phyloP scores from a whole-genome alignment of 2,797 vertebrate species.

The Moxostoma hubbsi region DNA sequence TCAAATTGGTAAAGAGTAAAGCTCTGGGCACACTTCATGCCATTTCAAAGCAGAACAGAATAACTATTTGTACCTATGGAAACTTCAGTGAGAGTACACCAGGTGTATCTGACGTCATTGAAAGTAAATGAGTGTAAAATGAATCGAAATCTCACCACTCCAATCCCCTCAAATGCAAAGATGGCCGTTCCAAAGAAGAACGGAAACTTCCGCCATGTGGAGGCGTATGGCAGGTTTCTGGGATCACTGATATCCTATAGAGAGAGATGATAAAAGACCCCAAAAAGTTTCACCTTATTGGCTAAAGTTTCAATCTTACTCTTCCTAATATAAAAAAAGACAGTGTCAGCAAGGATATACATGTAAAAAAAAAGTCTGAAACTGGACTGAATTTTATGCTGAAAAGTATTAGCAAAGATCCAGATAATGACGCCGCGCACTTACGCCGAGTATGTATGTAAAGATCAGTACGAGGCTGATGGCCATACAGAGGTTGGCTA shows the following conservation, averaged over 20 bases:
- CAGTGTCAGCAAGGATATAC: neutral
- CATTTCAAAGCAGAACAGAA: too few relatives aligned
- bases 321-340: conserved; percentile 17
- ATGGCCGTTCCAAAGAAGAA: conserved; percentile 89
- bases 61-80: neutral
- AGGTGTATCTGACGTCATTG: neutral
- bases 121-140: too few relatives aligned
- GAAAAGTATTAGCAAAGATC: too few relatives aligned
- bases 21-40: neutral
- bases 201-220: conserved; percentile 82
- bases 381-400: too few relatives aligned
- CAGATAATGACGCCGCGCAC: conserved; percentile 52
- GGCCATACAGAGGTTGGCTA: conserved; percentile 87
- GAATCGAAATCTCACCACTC: conserved; percentile 80
- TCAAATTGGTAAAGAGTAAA: neutral
- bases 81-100: neutral
- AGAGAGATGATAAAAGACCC: neutral
- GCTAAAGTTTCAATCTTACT: neutral
- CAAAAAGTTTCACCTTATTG: neutral
- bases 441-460: conserved; percentile 81
- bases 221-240: conserved; percentile 73
- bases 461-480: conserved; percentile 87
- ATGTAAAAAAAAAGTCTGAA: too few relatives aligned
- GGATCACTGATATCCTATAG: conserved; percentile 79
- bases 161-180: conserved; percentile 90